These are phyloP conservation scores for Montipora foliosa DNA, from an alignment of 64 coral and sea anemone genomes.

Conservation along the genomic window DNA sequence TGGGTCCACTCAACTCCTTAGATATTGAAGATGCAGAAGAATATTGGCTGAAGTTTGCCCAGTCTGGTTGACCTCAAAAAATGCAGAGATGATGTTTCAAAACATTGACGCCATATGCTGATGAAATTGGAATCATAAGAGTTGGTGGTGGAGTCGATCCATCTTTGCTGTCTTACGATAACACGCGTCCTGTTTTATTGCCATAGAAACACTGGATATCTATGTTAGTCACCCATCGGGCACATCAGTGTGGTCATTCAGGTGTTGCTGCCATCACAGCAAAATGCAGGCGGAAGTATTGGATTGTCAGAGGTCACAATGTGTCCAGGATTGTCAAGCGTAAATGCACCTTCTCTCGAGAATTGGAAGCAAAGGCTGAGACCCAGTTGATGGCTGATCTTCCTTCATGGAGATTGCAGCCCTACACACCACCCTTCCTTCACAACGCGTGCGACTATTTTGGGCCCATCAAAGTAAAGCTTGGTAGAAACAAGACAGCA, in stretches of 20 bases:
- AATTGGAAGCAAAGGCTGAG: no score
- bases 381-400: no score
- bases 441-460: no score
- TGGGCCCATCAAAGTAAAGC: no score
- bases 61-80: neutral
- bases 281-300: neutral
- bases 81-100: neutral
- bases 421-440: no score
- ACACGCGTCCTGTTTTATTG: slow-evolving; percentile 28
- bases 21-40: neutral
- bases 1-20: neutral
- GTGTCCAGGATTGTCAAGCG: no score
- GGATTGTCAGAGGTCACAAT: no score
- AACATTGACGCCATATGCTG: neutral
- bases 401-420: no score
- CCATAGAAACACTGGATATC: slow-evolving; percentile 29
- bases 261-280: slow-evolving; percentile 51
- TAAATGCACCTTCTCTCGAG: no score
- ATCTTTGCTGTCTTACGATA: slow-evolving; percentile 55
- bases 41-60: neutral
- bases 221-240: slow-evolving; percentile 27
- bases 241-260: slow-evolving; percentile 29
- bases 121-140: neutral
- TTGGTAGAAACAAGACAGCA: no score
- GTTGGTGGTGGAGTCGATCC: slow-evolving; percentile 1